Evolutionary conservation across 2,113 vertebrate genomes (phyloP), one percentile per base, ranked within the genome.

Genomic region (Siphamia tubifer): DNA sequence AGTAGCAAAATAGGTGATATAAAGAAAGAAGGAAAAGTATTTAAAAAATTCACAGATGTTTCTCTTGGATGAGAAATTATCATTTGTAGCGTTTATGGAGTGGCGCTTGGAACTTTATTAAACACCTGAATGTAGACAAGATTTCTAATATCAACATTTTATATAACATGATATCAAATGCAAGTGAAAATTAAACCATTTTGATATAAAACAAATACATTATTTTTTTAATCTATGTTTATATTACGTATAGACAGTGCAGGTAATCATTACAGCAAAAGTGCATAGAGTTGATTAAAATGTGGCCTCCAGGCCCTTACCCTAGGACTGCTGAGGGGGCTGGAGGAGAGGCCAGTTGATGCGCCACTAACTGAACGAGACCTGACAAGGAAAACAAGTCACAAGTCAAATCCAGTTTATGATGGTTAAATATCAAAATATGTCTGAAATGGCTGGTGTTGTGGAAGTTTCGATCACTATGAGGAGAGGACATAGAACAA

Each of bases 351-450:
- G 21, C 95, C 95, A 0, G 95, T 96, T 9, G 96, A 97, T 1
- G 96, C 95, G 61, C 96, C 96, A 13, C 96, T 97, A 69, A 97
- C 95, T 3, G 95, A 96, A 20, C 95, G 94, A 72, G 96, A 97
- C 86, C 95, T 96, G 75, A 28, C 13, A 24, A 23, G 34, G 21
- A 65, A 11, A 74, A 4, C 32, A n/a, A n/a, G n/a, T n/a, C n/a
- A n/a, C n/a, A n/a, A n/a, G n/a, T n/a, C n/a, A n/a, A n/a, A n/a
- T n/a, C n/a, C n/a, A n/a, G n/a, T n/a, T n/a, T n/a, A n/a, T n/a
- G n/a, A n/a, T n/a, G n/a, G n/a, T n/a, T n/a, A n/a, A n/a, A n/a
- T n/a, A n/a, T n/a, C n/a, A n/a, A n/a, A n/a, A n/a, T n/a, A n/a
- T n/a, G n/a, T n/a, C n/a, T n/a, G n/a, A n/a, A n/a, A n/a, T n/a